phyloP scores from a whole-genome alignment of 2,113 vertebrate genomes.

The Petroica traversi region DNA sequence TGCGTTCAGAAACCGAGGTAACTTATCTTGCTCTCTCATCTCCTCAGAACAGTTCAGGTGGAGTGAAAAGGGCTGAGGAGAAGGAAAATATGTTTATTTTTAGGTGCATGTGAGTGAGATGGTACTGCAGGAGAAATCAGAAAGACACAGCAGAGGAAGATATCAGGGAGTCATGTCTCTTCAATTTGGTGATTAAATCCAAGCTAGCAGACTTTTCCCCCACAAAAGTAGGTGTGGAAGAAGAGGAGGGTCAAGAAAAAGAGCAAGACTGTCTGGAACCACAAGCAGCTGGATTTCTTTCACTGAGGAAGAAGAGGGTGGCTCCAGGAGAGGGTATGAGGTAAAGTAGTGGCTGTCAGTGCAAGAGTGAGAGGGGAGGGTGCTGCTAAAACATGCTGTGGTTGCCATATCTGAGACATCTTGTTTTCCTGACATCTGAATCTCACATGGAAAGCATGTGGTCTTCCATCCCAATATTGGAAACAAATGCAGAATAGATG shows the following conservation, averaged over 20 bases:
- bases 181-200: not conserved
- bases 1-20: not conserved
- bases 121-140: not conserved
- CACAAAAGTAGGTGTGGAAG: not conserved
- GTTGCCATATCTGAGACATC: not conserved
- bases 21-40: not conserved
- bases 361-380: not conserved
- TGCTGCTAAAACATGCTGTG: not conserved
- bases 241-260: not conserved
- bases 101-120: not conserved
- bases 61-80: not conserved
- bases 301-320: not conserved
- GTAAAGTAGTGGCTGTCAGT: not conserved
- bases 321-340: not conserved
- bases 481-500: not conserved
- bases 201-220: not conserved
- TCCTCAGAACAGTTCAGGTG: not conserved
- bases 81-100: slow-evolving; percentile 10
- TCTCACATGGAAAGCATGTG: not conserved
- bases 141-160: not conserved
- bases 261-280: not conserved
- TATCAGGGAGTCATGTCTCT: not conserved
- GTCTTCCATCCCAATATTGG: not conserved
- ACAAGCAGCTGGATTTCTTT: fast-evolving
- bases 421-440: not conserved